These are phyloP conservation scores for Chaetodon trifascialis DNA, from an alignment of 2,113 vertebrate genomes.

Conservation along the genomic window DNA sequence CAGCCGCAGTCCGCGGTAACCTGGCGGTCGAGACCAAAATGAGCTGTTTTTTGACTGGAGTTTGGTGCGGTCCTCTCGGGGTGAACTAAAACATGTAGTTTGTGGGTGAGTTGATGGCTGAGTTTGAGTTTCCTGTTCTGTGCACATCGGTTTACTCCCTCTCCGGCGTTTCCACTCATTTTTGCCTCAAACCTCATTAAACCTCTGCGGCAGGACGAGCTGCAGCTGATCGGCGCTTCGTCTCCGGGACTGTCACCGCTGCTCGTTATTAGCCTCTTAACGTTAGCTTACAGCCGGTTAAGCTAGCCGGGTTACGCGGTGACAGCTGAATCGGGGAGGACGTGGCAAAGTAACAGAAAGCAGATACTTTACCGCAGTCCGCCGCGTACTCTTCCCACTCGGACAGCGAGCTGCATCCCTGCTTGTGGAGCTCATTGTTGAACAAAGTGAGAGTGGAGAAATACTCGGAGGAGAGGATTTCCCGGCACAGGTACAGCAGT, in stretches of 20 bases:
- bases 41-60: background rate
- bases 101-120: background rate
- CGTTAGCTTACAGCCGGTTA: constrained; percentile 42
- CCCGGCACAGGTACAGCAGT: constrained; percentile 71
- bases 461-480: constrained; percentile 78
- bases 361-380: constrained; percentile 84
- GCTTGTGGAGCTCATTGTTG: constrained; percentile 84
- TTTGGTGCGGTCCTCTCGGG: background rate
- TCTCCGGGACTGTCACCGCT: constrained; percentile 32
- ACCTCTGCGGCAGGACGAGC: background rate
- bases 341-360: constrained; percentile 76
- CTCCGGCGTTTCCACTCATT: background rate
- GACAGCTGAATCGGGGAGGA: constrained; percentile 66
- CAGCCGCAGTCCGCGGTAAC: no score
- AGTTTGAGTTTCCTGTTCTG: background rate
- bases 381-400: constrained; percentile 86
- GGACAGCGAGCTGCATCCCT: constrained; percentile 85
- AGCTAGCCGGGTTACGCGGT: constrained; percentile 57
- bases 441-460: constrained; percentile 85
- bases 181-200: background rate
- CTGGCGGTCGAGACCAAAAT: background rate
- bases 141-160: background rate
- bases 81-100: background rate
- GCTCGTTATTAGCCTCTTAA: constrained; percentile 42
- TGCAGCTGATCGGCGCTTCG: background rate